These are phyloP conservation scores for Isichthys henryi DNA, from an alignment of 2,113 vertebrate genomes.

Conservation along the genomic window DNA sequence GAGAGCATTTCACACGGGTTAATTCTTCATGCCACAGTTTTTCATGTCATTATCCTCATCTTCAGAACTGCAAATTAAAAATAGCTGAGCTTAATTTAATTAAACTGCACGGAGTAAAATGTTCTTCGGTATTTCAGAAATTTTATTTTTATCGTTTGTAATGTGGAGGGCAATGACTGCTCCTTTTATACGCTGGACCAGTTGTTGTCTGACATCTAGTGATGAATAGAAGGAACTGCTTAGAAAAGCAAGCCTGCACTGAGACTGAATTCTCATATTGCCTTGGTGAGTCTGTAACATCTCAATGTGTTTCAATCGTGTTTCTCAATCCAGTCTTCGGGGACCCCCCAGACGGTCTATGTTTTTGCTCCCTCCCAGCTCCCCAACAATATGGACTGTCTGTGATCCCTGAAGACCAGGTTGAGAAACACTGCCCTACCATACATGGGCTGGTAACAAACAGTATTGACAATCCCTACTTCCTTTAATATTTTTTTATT, in stretches of 20 bases:
- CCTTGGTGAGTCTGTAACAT: background rate
- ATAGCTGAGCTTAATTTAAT: background rate
- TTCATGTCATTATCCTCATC: background rate
- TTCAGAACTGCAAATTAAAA: background rate
- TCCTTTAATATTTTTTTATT: too few relatives aligned
- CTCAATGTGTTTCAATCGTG: background rate
- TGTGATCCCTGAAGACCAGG: background rate
- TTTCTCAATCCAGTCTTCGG: background rate
- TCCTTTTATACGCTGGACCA: background rate
- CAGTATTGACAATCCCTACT: too few relatives aligned
- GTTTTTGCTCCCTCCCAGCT: background rate
- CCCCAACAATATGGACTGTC: background rate
- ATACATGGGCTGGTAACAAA: background rate
- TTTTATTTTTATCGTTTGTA: background rate
- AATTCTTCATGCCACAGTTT: background rate
- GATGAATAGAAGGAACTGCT: background rate
- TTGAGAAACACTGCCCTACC: background rate
- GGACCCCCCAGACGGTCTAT: background rate
- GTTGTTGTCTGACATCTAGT: conserved; percentile 9
- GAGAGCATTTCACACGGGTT: background rate
- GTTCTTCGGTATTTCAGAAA: background rate
- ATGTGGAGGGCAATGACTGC: background rate
- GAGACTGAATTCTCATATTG: background rate
- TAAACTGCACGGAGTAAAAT: background rate
- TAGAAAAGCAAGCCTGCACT: background rate